phyloP scores from a whole-genome alignment of 1,140 invertebrate genomes.

The Lutraria rhynchaena region DNA sequence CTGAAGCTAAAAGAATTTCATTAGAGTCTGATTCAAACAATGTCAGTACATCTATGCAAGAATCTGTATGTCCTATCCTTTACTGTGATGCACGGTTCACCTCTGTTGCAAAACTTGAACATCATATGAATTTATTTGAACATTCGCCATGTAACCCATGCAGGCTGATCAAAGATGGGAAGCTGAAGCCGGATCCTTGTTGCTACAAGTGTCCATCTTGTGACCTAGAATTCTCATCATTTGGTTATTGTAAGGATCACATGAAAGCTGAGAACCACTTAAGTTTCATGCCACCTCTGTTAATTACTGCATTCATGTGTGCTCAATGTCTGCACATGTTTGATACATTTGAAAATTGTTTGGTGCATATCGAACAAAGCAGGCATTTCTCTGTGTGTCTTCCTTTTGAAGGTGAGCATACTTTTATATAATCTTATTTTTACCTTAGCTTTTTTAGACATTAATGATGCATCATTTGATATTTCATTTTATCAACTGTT shows the following conservation, averaged over 20 bases:
- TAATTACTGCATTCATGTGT: constrained; percentile 36
- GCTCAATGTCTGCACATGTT: constrained; percentile 50
- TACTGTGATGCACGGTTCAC: constrained; percentile 45
- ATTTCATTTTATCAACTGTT: too few relatives aligned
- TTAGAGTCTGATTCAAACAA: not conserved
- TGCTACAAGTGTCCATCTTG: constrained; percentile 44
- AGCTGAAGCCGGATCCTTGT: constrained; percentile 22
- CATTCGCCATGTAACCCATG: constrained; percentile 56
- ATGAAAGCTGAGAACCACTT: constrained; percentile 33
- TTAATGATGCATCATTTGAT: too few relatives aligned
- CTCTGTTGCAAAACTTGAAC: constrained; percentile 11
- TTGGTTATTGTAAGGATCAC: constrained; percentile 21
- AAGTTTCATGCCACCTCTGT: constrained; percentile 20
- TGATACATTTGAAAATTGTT: not conserved
- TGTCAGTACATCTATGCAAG: too few relatives aligned
- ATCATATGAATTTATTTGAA: constrained; percentile 55
- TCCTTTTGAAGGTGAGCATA: constrained; percentile 45
- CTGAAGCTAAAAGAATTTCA: not conserved
- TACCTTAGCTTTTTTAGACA: too few relatives aligned
- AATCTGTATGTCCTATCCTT: constrained; percentile 26
- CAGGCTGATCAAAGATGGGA: not conserved
- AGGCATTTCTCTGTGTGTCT: constrained; percentile 11
- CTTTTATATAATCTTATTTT: too few relatives aligned
- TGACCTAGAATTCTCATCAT: constrained; percentile 20
- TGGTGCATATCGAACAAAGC: constrained; percentile 12